Conservation (phyloP, 2,113 vertebrate species). For the Chlamydotis undulata region DNA sequence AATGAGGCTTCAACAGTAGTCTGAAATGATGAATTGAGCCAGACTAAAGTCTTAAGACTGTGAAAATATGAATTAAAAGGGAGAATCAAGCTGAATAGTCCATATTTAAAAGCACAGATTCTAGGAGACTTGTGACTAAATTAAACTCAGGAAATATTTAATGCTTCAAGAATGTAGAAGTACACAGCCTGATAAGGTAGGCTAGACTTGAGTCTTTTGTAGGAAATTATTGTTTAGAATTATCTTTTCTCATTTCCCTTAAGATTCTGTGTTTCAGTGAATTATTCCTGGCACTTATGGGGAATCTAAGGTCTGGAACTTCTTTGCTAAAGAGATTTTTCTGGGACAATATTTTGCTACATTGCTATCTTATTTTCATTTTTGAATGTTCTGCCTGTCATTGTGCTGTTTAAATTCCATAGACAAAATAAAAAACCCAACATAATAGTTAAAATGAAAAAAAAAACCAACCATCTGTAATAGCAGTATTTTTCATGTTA, state of each 20-base stretch:
- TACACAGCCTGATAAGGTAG: neutral
- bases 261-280: neutral
- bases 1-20: neutral
- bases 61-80: neutral
- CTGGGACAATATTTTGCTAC: neutral
- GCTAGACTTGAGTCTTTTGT: neutral
- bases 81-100: neutral
- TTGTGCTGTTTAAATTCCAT: neutral
- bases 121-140: neutral
- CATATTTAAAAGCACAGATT: neutral
- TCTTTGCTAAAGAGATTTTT: neutral
- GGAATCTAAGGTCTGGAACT: neutral
- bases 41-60: neutral
- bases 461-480: neutral
- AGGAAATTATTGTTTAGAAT: neutral
- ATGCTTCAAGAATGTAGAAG: neutral
- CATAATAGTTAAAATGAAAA: neutral
- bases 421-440: neutral
- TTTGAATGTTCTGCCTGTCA: neutral
- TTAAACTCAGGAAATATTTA: neutral
- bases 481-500: neutral
- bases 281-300: neutral
- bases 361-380: neutral
- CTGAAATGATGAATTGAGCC: neutral
- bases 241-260: neutral